A percentile compares a stretch with the other conserved stretches of the same genome.
These are phyloP conservation scores for Oppia nitens DNA, from an alignment of 1,140 invertebrate species.

Conservation along the genomic window DNA sequence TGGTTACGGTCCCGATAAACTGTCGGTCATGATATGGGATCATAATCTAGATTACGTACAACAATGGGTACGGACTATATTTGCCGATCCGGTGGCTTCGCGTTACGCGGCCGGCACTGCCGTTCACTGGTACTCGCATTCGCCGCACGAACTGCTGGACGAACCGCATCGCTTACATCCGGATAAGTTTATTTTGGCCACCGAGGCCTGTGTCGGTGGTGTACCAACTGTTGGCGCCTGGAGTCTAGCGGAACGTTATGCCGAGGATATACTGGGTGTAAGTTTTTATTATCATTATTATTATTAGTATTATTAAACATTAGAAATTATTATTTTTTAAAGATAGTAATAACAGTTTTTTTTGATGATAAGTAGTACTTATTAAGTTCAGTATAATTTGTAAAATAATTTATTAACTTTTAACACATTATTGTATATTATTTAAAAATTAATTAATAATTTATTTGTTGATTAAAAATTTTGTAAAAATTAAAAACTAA, in stretches of 20 bases:
- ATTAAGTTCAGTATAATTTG: too few species aligned
- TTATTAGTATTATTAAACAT: too few species aligned
- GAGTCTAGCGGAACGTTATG: not conserved
- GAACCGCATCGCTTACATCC: constrained; percentile 39
- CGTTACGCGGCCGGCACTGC: constrained; percentile 15
- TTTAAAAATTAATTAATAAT: too few species aligned
- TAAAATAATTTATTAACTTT: too few species aligned
- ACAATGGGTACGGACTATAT: constrained; percentile 21
- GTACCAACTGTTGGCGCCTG: constrained; percentile 22
- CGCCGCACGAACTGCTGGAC: constrained; percentile 27
- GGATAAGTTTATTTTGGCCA: constrained; percentile 51
- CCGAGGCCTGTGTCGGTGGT: constrained; percentile 46
- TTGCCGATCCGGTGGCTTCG: constrained; percentile 22
- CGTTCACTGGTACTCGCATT: constrained; percentile 50
- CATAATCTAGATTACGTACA: constrained; percentile 26
- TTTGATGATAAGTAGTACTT: too few species aligned
- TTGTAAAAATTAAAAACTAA: constrained; percentile 27
- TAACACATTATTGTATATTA: too few species aligned
- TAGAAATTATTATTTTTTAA: too few species aligned
- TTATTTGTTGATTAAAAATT: too few species aligned
- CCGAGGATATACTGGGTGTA: constrained; percentile 44
- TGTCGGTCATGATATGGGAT: constrained; percentile 24
- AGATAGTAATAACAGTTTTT: too few species aligned
- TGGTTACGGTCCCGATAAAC: constrained; percentile 16
- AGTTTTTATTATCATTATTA: too few species aligned